Conservation (phyloP, 2,797 vertebrate genomes). For the Champsocephalus esox region DNA sequence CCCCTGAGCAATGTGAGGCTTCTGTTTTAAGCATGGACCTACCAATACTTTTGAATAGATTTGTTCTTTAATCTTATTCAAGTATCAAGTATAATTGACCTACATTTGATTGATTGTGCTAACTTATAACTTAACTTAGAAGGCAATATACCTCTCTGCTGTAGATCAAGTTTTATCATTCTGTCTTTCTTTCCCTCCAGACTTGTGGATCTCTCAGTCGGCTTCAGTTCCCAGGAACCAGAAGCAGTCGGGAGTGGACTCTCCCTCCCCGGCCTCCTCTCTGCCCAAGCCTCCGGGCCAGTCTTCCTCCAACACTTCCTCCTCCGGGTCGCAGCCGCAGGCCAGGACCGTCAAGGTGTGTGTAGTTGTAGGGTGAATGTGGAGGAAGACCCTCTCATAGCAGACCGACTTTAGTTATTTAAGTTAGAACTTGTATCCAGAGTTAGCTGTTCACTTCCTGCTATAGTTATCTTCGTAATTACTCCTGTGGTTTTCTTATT, state of each 20-base stretch:
- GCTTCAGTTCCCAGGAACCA: slow-evolving; percentile 97
- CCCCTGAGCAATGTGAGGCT: no score
- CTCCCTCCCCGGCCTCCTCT: slow-evolving; percentile 92
- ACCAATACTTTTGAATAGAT: no score
- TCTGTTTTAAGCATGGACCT: no score
- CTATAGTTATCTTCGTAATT: no score
- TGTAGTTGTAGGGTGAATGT: not conserved
- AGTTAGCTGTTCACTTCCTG: not conserved
- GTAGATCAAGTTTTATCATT: no score
- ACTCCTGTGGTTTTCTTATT: no score
- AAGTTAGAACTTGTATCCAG: not conserved
- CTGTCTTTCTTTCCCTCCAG: slow-evolving; percentile 67
- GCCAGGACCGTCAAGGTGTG: slow-evolving; percentile 92
- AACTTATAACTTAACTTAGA: no score
- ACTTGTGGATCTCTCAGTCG: slow-evolving; percentile 98
- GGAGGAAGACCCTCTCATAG: no score
- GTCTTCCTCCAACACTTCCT: slow-evolving; percentile 87
- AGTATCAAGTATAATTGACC: no score
- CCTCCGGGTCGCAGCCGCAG: slow-evolving; percentile 88
- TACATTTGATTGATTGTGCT: no score
- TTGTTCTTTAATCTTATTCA: no score
- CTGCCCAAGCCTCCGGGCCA: slow-evolving; percentile 94
- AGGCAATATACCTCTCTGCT: no score
- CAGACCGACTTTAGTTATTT: not conserved
- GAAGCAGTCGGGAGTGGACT: slow-evolving; percentile 95